These are phyloP conservation scores for Martes martes DNA, from an alignment of 2,113 vertebrate species.

Conservation along the genomic window DNA sequence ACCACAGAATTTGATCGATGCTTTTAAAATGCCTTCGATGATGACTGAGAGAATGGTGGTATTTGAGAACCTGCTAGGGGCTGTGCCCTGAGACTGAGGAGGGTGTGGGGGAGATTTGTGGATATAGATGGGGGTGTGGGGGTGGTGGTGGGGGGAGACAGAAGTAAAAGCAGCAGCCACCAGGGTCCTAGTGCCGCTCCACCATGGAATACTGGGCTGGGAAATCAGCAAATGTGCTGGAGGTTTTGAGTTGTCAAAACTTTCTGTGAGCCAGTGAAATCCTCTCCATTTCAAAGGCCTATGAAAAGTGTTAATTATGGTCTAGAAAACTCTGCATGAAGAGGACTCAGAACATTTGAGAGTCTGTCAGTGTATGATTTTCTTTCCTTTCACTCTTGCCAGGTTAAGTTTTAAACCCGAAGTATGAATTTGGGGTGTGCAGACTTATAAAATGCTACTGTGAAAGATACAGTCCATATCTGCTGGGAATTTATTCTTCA, in stretches of 20 bases:
- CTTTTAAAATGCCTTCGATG: constrained; percentile 48
- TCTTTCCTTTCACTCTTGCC: neutral
- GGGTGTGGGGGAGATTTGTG: neutral
- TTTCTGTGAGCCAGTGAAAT: neutral
- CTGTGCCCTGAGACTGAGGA: neutral
- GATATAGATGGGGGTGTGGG: neutral
- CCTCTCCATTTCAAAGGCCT: neutral
- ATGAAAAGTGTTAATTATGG: neutral
- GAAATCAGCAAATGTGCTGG: neutral
- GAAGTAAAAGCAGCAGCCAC: neutral
- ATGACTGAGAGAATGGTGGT: neutral
- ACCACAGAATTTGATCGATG: neutral
- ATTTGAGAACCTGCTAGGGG: neutral
- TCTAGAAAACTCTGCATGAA: constrained; percentile 3
- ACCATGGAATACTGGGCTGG: neutral
- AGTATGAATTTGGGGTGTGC: neutral
- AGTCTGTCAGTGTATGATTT: neutral
- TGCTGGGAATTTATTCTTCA: neutral
- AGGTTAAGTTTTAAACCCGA: neutral
- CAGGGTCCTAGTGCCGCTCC: neutral
- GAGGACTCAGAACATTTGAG: neutral
- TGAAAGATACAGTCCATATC: neutral
- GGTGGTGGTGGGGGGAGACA: neutral
- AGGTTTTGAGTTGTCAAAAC: neutral
- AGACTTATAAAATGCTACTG: neutral